Percentiles rank a stretch among this genome's conserved stretches.
phyloP scores from a whole-genome alignment of 2,113 vertebrate genomes.

The Trichomycterus rosablanca region DNA sequence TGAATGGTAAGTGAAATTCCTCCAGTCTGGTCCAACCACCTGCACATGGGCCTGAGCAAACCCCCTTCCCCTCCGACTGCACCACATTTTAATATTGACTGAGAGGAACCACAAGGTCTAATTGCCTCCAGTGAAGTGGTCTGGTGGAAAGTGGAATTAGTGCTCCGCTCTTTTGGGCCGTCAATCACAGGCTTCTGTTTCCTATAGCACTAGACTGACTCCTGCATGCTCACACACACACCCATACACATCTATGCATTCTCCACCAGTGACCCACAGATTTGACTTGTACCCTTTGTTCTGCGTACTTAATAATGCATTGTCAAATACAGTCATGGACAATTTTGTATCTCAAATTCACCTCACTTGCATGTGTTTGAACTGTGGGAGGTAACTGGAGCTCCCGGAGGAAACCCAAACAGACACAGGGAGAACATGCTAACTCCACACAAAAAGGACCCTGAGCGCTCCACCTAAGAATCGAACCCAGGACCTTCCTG shows the following conservation, averaged over 20 bases:
- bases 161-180: slow-evolving; percentile 33
- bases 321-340: too few relatives aligned
- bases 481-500: too few relatives aligned
- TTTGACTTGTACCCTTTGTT: too few relatives aligned
- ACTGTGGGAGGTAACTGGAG: too few relatives aligned
- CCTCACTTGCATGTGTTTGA: too few relatives aligned
- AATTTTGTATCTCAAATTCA: too few relatives aligned
- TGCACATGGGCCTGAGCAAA: slow-evolving; percentile 25
- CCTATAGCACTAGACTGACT: slow-evolving; percentile 25
- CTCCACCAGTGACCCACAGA: too few relatives aligned
- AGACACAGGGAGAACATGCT: too few relatives aligned
- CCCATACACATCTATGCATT: neutral
- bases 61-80: slow-evolving; percentile 8
- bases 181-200: slow-evolving; percentile 41
- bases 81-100: slow-evolving; percentile 36
- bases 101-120: slow-evolving; percentile 40
- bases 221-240: neutral
- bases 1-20: slow-evolving; percentile 36
- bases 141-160: slow-evolving; percentile 24
- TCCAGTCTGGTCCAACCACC: slow-evolving; percentile 39
- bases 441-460: too few relatives aligned
- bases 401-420: too few relatives aligned
- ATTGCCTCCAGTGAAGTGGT: slow-evolving; percentile 39
- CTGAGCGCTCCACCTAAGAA: too few relatives aligned
- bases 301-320: too few relatives aligned